These are phyloP conservation scores for Phoeniculus purpureus DNA, from an alignment of 2,797 vertebrate species.

Conservation along the genomic window DNA sequence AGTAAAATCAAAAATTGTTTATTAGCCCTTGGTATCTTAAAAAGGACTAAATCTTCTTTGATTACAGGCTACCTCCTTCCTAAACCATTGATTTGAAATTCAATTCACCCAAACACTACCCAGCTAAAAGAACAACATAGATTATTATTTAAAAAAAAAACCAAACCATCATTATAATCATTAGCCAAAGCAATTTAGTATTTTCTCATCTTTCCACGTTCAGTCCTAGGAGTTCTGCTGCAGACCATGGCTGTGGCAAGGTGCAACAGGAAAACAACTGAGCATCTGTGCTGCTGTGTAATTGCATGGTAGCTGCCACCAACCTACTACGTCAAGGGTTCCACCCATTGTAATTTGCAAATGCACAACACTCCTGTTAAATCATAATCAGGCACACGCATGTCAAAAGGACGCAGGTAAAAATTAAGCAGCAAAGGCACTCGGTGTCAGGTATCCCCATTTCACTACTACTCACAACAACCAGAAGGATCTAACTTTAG, in stretches of 20 bases:
- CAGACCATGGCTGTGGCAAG: neutral
- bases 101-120: neutral
- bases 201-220: neutral
- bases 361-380: neutral
- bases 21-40: neutral
- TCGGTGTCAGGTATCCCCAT: neutral
- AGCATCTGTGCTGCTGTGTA: neutral
- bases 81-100: neutral
- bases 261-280: neutral
- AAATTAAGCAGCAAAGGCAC: neutral
- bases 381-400: neutral
- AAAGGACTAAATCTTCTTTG: neutral
- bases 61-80: neutral
- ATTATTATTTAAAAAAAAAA: neutral
- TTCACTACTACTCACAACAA: neutral
- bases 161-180: neutral
- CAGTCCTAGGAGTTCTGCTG: neutral
- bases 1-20: neutral
- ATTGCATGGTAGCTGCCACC: neutral
- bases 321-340: neutral
- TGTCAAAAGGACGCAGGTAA: neutral
- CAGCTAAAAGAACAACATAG: neutral
- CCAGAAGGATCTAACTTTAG: neutral
- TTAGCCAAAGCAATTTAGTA: neutral
- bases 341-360: neutral